Conservation (phyloP, 2,797 vertebrate species). For the Sebastolobus altivelis region DNA sequence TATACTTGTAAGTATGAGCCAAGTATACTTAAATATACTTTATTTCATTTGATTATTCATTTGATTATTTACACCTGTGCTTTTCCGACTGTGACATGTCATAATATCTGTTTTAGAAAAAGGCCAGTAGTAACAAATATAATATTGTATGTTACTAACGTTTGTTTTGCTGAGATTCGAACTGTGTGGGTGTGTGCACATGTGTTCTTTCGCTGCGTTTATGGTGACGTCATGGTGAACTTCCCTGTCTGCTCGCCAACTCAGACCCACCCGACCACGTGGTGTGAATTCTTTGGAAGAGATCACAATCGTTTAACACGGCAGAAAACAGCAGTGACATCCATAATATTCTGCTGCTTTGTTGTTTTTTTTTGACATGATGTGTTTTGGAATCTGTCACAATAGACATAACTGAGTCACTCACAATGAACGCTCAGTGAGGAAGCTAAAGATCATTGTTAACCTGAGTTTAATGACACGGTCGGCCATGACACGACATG, state of each 20-base stretch:
- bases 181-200: not conserved
- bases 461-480: too few relatives aligned
- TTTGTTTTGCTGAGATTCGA: conserved; percentile 6
- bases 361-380: not conserved
- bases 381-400: too few relatives aligned
- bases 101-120: not conserved
- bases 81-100: not conserved
- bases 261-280: not conserved
- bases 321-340: too few relatives aligned
- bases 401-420: not conserved
- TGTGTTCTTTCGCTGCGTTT: not conserved
- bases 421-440: too few relatives aligned
- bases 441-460: too few relatives aligned
- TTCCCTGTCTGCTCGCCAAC: not conserved
- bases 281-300: not conserved
- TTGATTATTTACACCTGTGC: not conserved
- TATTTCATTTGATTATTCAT: too few relatives aligned
- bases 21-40: too few relatives aligned
- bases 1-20: too few relatives aligned
- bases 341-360: not conserved
- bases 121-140: not conserved
- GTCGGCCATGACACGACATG: too few relatives aligned
- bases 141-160: not conserved
- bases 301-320: rapidly evolving
- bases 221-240: not conserved